Evolutionary conservation across 2,113 vertebrate species (phyloP), one percentile per base, ranked within the genome.

Genomic region (Periophthalmodon schlosseri): DNA sequence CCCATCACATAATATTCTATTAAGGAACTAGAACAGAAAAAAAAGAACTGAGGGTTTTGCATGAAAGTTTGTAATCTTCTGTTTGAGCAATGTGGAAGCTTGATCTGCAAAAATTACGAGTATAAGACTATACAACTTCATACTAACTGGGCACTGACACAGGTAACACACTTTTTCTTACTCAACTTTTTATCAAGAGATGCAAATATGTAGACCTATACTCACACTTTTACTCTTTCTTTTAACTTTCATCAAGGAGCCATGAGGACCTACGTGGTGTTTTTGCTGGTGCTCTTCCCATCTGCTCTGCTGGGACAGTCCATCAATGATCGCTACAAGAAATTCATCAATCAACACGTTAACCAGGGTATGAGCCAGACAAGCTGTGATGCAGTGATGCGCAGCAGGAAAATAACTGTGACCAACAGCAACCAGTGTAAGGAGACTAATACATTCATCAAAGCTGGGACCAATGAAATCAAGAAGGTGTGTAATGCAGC

Each of bases 281-380:
- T 36, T 61, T 56, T 82, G 70, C 70, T 88, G 68, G 72, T 88
- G 79, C 46, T 84, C 69, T 72, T 3, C 58, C 54, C 77, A 28
- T 36, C 75, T 56, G 76, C 14, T 49, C 47, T 56, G 7, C 12
- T 76, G 33, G 73, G 24, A 74, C 58, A 74, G 50, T 7, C 0
- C 5, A 8, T 1, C 9, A 39, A 39, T 39, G 1, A 3, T 39
- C 36, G 36, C 46, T 82, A 82, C 57, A 1, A 0, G 3, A 80
- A 72, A 15, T 88, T 88, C 47, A 12, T 12, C 13, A 14, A 49
- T 12, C 11, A 49, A 49, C 47, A 49, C 3, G 47, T 49, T 2
- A 4, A 24, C 0, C 16, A 3, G 0, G 0, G 0, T 0, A 88
- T 88, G 81, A 61, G 3, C 0, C 0, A 0, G 0, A 0, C 1